A percentile compares a stretch with the other conserved stretches of the same genome.
Evolutionary conservation across 2,888 invertebrate genomes (phyloP).

Genomic region (Lepidocyrtoides sp.): DNA sequence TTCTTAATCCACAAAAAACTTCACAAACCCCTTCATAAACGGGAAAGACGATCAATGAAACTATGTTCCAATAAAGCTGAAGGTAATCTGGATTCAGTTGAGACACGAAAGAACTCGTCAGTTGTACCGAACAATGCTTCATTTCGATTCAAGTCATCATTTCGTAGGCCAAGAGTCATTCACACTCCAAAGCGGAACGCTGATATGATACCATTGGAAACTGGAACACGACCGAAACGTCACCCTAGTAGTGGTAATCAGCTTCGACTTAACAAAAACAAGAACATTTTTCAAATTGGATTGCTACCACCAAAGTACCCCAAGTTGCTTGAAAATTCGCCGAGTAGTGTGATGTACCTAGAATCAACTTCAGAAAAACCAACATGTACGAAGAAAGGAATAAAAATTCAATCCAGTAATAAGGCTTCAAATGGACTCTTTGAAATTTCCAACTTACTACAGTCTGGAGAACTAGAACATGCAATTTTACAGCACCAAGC

Average conservation of each 20-base stretch:
- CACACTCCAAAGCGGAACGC: not conserved
- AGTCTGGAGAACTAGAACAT: not conserved
- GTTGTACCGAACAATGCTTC: too few relatives aligned
- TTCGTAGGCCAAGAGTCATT: not conserved
- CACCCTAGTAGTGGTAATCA: too few relatives aligned
- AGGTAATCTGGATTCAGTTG: too few relatives aligned
- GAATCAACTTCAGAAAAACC: not conserved
- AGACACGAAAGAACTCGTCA: too few relatives aligned
- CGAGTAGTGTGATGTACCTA: not conserved
- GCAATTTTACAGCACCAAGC: not conserved
- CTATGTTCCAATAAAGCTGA: too few relatives aligned
- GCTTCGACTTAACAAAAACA: not conserved
- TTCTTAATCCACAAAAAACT: too few relatives aligned
- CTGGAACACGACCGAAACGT: not conserved
- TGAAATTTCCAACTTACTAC: not conserved
- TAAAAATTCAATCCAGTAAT: not conserved
- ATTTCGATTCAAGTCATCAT: too few relatives aligned
- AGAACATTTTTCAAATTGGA: not conserved
- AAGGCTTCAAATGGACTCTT: not conserved
- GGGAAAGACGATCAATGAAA: too few relatives aligned
- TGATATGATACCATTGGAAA: not conserved
- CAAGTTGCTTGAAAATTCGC: not conserved
- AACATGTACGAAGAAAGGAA: not conserved
- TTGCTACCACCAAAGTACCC: not conserved
- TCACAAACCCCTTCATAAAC: too few relatives aligned